Base-by-base conservation (phyloP, 2,797 vertebrate genomes). In the Benthosema pterotum region DNA sequence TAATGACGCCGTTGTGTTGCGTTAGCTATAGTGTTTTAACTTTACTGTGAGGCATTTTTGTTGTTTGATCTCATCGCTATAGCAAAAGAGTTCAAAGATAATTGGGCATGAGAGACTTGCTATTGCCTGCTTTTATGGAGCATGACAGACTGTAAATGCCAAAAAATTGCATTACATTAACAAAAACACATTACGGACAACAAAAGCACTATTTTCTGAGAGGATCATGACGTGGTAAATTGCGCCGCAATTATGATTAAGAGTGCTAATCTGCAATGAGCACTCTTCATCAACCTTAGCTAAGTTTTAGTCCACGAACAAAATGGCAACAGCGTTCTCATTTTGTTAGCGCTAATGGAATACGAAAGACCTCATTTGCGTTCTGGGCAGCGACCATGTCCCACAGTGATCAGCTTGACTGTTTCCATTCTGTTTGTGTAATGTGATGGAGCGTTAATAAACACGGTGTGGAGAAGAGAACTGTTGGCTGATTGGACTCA, bases 41-140 rank as follows among this genome's bases (percentile, higher is more conserved):
- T 32, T 32, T 32, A 32, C 28, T 32, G 6, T 32, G 28, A 32
- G 32, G 7, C 32, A 38, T 38, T 38, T n/a, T 9, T 1, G 32
- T 8, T 7, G 32, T 38, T 38, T 38, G 32, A 38, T 38, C 32
- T 38, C 32, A 38, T 38, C 13, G 43, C 43, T 46, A n/a, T 46
- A 46, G 43, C 43, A 46, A 46, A 46, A 46, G 5, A 13, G 43
- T n/a, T 46, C 12, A 46, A 46, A 46, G 43, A 46, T n/a, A 46
- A 46, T 46, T 46, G 43, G 43, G 43, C 43, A 46, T 46, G 43
- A 46, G 43, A 46, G 43, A 46, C 43, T 46, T 46, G 43, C n/a
- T 46, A 3, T 38, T 9, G 32, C 32, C 7, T 9, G 11, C 32
- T 38, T 38, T n/a, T 6, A 46, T 46, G 12, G 43, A 13, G 43